Conservation (phyloP, 2,888 invertebrate species). For the Apamea monoglypha region DNA sequence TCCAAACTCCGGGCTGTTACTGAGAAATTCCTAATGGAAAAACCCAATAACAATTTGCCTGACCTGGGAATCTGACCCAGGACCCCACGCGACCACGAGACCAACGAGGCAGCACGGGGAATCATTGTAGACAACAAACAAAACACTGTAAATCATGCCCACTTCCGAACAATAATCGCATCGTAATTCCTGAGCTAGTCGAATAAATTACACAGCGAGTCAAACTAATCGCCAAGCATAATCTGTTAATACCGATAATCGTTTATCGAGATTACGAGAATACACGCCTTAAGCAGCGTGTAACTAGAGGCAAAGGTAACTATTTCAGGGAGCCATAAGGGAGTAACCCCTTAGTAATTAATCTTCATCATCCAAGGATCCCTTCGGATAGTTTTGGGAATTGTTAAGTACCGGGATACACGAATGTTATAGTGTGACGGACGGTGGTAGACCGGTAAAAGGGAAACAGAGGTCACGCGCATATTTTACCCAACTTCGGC, state of each 20-base stretch:
- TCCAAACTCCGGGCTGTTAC: too few relatives aligned
- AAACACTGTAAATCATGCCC: conserved; percentile 36
- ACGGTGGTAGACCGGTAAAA: conserved; percentile 2
- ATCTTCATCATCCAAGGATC: conserved; percentile 72
- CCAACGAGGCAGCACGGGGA: too few relatives aligned
- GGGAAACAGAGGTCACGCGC: conserved; percentile 27
- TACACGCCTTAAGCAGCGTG: conserved; percentile 45
- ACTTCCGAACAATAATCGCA: conserved; percentile 18
- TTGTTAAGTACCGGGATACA: conserved; percentile 50
- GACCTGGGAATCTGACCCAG: too few relatives aligned
- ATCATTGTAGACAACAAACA: conserved; percentile 9
- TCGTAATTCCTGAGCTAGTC: conserved; percentile 1
- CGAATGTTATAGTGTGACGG: conserved; percentile 28
- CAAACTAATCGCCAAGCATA: conserved; percentile 48
- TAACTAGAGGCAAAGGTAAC: conserved; percentile 63
- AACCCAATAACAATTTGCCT: too few relatives aligned
- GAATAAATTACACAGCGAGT: conserved; percentile 31
- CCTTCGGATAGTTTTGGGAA: conserved; percentile 63
- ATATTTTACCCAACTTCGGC: conserved; percentile 29
- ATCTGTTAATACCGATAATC: conserved; percentile 62
- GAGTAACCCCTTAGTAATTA: conserved; percentile 67
- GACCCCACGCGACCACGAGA: too few relatives aligned
- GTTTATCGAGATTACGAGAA: conserved; percentile 63
- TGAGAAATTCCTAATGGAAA: too few relatives aligned
- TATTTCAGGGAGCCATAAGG: conserved; percentile 61